Base-by-base conservation (phyloP, 1,140 invertebrate genomes). In the Paracyclopina nana region DNA sequence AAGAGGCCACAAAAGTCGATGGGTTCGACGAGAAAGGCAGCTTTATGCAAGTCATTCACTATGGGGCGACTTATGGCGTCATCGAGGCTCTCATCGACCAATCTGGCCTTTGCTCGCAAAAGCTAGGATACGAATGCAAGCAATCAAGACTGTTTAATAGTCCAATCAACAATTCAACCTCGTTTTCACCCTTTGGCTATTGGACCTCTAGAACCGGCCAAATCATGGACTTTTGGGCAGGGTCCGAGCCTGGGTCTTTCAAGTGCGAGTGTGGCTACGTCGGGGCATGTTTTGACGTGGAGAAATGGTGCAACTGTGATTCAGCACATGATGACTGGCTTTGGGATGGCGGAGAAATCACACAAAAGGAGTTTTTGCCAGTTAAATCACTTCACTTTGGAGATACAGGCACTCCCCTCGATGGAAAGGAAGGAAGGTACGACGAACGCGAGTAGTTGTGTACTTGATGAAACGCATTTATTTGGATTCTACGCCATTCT, bases 161-260 rank as follows among this genome's bases (percentile, higher is more conserved):
- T 1, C 83, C 86, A 54, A 75, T 81, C 80, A 65, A 70, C 66
- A 66, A 53, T 41, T 44, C 53, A 28, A 14, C 1, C 18, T 29
- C 5, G 20, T 88, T 86, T 64, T 70, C 72, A 52, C 86, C 86
- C 5, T 87, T 75, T 65, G 81, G 82, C 1, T 91, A 85, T 85
- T 91, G 86, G 86, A 79, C 91, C 29, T 85, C 83, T 0, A 70
- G 83, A 46, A 68, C 78, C 48, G 90, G 90, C 61, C 82, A 87
- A 62, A 78, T 78, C 55, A 94, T 94, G 88, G 85, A 92, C 66
- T 92, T 94, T 63, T 96, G 91, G 91, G 90, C 87, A 11, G 88
- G 88, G 9, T 81, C 84, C 16, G 68, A 87, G 44, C 83, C 85
- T 0, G 90, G 88, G 9, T 82, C 82, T 0, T 70, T 81, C 6